phyloP scores from a whole-genome alignment of 2,888 invertebrate species.

The Drosophila atripex region DNA sequence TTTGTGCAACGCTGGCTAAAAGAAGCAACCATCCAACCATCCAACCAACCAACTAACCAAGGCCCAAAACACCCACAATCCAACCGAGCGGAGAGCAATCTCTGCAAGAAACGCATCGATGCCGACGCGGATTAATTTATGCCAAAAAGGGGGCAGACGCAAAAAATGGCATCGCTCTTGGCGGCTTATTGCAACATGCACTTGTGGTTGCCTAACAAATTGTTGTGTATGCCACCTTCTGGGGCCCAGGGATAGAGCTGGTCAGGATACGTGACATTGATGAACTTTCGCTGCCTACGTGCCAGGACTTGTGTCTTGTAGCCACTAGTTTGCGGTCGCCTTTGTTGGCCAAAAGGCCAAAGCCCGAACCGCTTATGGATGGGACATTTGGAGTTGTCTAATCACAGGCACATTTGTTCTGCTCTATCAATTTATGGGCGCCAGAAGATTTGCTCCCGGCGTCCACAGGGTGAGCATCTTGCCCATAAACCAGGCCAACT shows the following conservation, averaged over 20 bases:
- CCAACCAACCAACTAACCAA: conserved; percentile 39
- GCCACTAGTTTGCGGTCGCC: conserved; percentile 47
- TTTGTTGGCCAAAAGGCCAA: neutral
- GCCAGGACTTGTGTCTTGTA: conserved; percentile 24
- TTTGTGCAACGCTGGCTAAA: conserved; percentile 63
- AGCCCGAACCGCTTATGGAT: conserved; percentile 46
- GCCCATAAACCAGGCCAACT: conserved; percentile 52
- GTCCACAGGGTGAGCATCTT: conserved; percentile 13
- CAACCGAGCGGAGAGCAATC: conserved; percentile 47
- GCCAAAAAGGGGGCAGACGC: conserved; percentile 38
- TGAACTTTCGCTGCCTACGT: conserved; percentile 68
- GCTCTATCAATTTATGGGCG: conserved; percentile 63
- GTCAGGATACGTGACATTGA: conserved; percentile 67
- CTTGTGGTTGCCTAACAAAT: conserved; percentile 64
- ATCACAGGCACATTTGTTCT: conserved; percentile 61
- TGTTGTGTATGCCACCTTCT: conserved; percentile 50
- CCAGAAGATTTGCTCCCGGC: conserved; percentile 57
- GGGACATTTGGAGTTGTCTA: conserved; percentile 64
- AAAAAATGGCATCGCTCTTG: conserved; percentile 35
- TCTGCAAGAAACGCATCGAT: conserved; percentile 59
- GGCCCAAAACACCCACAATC: conserved; percentile 6
- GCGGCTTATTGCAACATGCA: conserved; percentile 64
- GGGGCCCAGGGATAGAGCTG: conserved; percentile 18
- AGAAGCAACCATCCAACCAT: conserved; percentile 46
- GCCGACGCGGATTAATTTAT: conserved; percentile 71